These are phyloP conservation scores for Lithophane leautieri DNA, from an alignment of 2,888 invertebrate species.

Conservation along the genomic window DNA sequence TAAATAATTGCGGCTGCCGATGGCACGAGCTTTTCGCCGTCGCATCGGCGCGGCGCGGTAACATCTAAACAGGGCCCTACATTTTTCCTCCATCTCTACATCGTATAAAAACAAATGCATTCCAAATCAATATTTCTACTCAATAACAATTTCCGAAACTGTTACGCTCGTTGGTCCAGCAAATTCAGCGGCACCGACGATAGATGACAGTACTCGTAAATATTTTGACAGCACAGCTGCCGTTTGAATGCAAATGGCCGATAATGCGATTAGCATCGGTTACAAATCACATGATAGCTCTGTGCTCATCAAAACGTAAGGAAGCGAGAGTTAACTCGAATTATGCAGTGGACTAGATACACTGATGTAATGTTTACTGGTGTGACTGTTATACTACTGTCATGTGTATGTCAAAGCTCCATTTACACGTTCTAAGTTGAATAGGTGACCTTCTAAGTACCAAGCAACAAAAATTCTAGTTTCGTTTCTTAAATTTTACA, in stretches of 20 bases:
- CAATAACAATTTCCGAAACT: slow-evolving; percentile 52
- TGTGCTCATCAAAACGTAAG: slow-evolving; percentile 63
- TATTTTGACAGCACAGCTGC: slow-evolving; percentile 63
- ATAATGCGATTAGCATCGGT: slow-evolving; percentile 62
- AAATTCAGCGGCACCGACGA: slow-evolving; percentile 56
- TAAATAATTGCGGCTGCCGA: neutral
- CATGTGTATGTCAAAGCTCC: neutral
- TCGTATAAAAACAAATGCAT: slow-evolving; percentile 32
- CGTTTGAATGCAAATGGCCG: slow-evolving; percentile 60
- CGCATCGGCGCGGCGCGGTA: too few species aligned
- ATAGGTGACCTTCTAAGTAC: neutral
- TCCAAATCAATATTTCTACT: slow-evolving; percentile 47
- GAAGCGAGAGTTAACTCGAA: slow-evolving; percentile 51
- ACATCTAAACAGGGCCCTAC: neutral
- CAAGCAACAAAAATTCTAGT: neutral
- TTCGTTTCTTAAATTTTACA: neutral
- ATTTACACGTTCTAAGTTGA: slow-evolving; percentile 4
- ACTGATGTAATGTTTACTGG: slow-evolving; percentile 32
- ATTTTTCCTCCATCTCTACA: neutral
- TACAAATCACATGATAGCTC: slow-evolving; percentile 62
- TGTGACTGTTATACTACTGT: slow-evolving; percentile 10
- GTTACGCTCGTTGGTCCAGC: slow-evolving; percentile 46
- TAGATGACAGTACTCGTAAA: slow-evolving; percentile 66
- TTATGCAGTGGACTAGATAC: slow-evolving; percentile 33
- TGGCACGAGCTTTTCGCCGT: neutral